Evolutionary conservation across 1,140 invertebrate genomes (phyloP), one percentile per base, ranked within the genome.

Genomic region (Heliconius hermathena): DNA sequence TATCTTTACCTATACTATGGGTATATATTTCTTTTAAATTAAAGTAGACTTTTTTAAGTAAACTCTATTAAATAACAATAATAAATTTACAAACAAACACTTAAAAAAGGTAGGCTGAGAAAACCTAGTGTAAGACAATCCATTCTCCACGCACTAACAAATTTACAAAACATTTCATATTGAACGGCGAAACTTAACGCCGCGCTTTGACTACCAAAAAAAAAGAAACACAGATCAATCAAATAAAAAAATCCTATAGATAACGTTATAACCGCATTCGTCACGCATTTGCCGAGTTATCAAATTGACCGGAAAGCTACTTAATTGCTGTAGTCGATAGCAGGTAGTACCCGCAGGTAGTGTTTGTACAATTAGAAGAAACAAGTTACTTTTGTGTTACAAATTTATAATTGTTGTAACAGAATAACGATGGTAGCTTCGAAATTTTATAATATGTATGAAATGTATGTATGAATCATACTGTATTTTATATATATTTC

Each of bases 251-350:
- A 60, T 16, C 22, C 8, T 4, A 36, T 8, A 16, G 41, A 70
- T 33, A 76, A 18, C 36, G 26, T 26, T 33, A 46, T 66, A 76
- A 41, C 13, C 38, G 9, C 1, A 76, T 66, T 76, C 74, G 74
- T 66, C 74, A 66, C 74, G 74, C 74, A 66, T 60, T 38, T 36
- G 41, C 57, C 74, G 33, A 60, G 74, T 76, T 76, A 76, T 41
- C 54, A 74, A 74, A 74, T 41, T 76, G 41, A 76, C 74, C 74
- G 74, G 74, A 76, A 76, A 76, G 36, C 57, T 76, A 76, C 74
- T 76, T 76, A 76, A 76, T 76, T 57, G 52, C 49, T 13, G 41
- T 13, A 16, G 41, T 16, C 41, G 41, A 46, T 9, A 46, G 11
- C 13, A 46, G 38, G 41, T 3, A 13, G 41, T 41, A 4, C 9